These are phyloP conservation scores for Cerastis leucographa DNA, from an alignment of 2,888 invertebrate species.

Conservation along the genomic window DNA sequence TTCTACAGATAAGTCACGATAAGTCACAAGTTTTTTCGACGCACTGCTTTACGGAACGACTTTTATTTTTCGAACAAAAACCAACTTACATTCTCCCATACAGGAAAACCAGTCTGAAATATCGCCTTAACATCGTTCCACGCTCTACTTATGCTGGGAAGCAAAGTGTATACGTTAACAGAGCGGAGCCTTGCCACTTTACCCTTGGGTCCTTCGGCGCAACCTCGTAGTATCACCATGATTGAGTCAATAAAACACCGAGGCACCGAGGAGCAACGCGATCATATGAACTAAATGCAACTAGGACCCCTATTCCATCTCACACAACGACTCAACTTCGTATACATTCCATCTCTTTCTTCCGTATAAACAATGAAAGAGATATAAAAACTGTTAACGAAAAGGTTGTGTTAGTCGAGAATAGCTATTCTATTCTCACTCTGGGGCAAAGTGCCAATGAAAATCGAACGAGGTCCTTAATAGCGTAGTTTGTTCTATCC, in stretches of 20 bases:
- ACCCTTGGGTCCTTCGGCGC: slow-evolving; percentile 65
- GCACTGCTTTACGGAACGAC: slow-evolving; percentile 8
- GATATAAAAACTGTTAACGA: slow-evolving; percentile 51
- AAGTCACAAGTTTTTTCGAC: slow-evolving; percentile 40
- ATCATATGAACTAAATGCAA: slow-evolving; percentile 66
- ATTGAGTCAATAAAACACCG: slow-evolving; percentile 80
- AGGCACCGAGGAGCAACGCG: slow-evolving; percentile 66
- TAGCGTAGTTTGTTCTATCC: slow-evolving; percentile 72
- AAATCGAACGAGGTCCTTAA: slow-evolving; percentile 72
- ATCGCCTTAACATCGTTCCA: slow-evolving; percentile 46
- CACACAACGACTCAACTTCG: slow-evolving; percentile 27
- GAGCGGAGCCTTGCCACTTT: slow-evolving; percentile 63
- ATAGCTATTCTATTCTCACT: slow-evolving; percentile 51
- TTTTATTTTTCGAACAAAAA: slow-evolving; percentile 49
- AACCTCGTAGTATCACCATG: slow-evolving; percentile 73
- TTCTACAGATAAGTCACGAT: slow-evolving; percentile 36
- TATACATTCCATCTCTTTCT: slow-evolving; percentile 44
- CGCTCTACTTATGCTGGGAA: slow-evolving; percentile 56
- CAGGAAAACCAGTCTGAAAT: slow-evolving; percentile 56
- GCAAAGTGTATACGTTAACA: slow-evolving; percentile 61
- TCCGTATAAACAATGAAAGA: slow-evolving; percentile 32
- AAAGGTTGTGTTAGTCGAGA: slow-evolving; percentile 56
- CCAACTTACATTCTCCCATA: slow-evolving; percentile 35
- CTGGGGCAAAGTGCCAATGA: slow-evolving; percentile 70
- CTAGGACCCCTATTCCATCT: slow-evolving; percentile 48